Evolutionary conservation across 2,797 vertebrate species (phyloP), one percentile per base, ranked within the genome.

Genomic region (Denticeps clupeoides): DNA sequence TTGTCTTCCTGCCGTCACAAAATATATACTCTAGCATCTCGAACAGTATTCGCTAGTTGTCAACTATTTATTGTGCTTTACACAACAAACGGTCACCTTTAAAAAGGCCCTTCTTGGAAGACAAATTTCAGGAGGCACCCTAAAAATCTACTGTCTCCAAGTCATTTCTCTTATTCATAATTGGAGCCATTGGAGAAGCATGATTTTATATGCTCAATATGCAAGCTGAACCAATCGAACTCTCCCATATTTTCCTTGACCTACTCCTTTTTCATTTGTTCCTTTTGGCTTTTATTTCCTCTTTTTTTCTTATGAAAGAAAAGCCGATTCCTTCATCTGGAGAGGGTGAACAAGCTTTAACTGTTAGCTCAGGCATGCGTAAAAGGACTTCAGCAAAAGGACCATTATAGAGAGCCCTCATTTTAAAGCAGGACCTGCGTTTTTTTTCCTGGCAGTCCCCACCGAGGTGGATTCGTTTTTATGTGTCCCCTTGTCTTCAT

Each of bases 1-100:
- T 88, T 86, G 87, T 92, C 89, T 94, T 94, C 87, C 90, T 88
- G 81, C 84, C 73, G 82, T 87, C 80, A 82, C 79, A 79, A 76
- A 81, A 81, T 86, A 82, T 85, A 84, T 77, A n/a, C n/a, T 82
- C 78, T 81, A 86, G 82, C 84, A 86, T 84, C 78, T 77, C 79
- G n/a, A 77, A 78, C 75, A 77, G 80, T 85, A 82, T 77, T 82
- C 77, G 70, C 56, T 82, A 84, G 71, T 78, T 77, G 82, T 86
- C 75, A 80, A 81, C 72, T 81, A 82, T 82, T 82, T 82, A 85
- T 83, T 78, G 71, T 82, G 81, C 82, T 89, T 87, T 87, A 81
- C 78, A 66, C 69, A 63, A 63, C 71, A 77, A 82, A 84, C 88
- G 82, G 84, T 73, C 66, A 53, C 64, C 63, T n/a, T n/a, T n/a